phyloP scores from a whole-genome alignment of 2,113 vertebrate genomes.

The Cathartes aura region DNA sequence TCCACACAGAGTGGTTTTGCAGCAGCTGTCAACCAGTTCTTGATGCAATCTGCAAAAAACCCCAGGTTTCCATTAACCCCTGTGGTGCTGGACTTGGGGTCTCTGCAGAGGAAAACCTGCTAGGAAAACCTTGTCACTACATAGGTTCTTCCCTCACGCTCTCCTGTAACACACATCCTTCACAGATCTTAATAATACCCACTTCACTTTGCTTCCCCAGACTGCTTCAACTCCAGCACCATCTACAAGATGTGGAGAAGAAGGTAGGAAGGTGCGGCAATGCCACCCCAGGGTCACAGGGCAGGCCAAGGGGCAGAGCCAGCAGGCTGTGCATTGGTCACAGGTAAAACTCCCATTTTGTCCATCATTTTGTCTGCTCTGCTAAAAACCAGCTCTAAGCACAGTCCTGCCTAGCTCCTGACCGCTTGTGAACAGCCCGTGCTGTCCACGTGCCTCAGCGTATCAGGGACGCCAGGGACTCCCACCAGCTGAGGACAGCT shows the following conservation, averaged over 20 bases:
- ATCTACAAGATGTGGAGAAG: neutral
- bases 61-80: neutral
- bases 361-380: neutral
- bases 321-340: neutral
- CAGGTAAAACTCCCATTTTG: neutral
- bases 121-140: neutral
- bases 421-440: rapidly evolving
- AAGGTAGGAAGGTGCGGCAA: neutral
- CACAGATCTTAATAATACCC: neutral
- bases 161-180: neutral
- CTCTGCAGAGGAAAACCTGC: neutral
- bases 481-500: neutral
- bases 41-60: neutral
- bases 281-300: rapidly evolving
- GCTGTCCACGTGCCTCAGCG: rapidly evolving
- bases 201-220: neutral
- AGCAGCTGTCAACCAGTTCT: neutral
- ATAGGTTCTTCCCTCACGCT: neutral
- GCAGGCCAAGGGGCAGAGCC: neutral
- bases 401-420: neutral
- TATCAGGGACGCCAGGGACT: neutral
- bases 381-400: neutral
- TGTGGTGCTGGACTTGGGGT: neutral
- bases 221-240: neutral
- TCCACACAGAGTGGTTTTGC: neutral